Conservation (phyloP, 2,113 vertebrate species). For the Sclerurus mexicanus region DNA sequence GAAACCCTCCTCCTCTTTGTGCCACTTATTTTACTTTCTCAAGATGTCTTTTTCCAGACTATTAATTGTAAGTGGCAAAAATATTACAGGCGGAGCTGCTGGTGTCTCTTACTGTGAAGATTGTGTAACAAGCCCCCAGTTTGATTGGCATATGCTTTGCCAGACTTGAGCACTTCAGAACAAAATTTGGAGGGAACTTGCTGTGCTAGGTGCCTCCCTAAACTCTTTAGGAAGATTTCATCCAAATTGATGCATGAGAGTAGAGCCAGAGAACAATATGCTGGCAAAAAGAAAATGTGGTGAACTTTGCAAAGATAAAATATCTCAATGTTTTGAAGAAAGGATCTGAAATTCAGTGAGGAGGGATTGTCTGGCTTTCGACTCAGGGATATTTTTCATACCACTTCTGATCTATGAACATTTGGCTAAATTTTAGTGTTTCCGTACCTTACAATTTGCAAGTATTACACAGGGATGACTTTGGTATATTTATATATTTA, state of each 20-base stretch:
- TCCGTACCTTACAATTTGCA: background rate
- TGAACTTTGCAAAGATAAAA: background rate
- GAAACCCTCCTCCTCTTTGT: slow-evolving; percentile 61
- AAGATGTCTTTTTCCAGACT: slow-evolving; percentile 47
- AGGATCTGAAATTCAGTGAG: background rate
- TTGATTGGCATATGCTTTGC: background rate
- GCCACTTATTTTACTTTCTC: slow-evolving; percentile 54
- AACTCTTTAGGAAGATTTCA: background rate
- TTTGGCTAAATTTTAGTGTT: background rate
- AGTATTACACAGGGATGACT: background rate
- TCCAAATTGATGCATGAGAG: background rate
- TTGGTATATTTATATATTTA: background rate
- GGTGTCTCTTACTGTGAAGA: background rate
- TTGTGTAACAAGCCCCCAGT: background rate
- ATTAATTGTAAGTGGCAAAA: slow-evolving; percentile 57
- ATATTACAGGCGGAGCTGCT: slow-evolving; percentile 27
- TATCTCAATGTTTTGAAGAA: background rate
- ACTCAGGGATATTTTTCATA: background rate
- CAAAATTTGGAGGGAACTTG: background rate
- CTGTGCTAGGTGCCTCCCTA: background rate
- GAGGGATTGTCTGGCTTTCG: background rate
- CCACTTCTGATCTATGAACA: background rate
- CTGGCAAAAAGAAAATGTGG: background rate
- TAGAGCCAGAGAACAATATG: background rate
- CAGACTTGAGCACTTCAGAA: background rate